These are phyloP conservation scores for Trachelus iudaicus DNA, from an alignment of 2,888 invertebrate species.

Conservation along the genomic window DNA sequence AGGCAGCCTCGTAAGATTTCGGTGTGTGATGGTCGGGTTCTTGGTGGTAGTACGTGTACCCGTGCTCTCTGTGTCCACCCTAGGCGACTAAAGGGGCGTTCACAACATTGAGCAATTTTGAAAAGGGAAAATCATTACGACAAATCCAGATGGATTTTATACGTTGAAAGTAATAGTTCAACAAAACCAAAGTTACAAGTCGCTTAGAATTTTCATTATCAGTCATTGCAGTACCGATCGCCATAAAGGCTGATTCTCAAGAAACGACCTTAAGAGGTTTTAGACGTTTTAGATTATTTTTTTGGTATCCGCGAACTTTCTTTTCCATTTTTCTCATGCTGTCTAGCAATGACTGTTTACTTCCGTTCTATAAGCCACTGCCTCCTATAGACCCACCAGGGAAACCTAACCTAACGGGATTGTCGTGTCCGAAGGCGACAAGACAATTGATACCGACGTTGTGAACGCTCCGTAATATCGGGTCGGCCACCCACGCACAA, in stretches of 20 bases:
- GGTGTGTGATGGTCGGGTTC: slow-evolving; percentile 50
- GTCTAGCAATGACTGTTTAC: neutral
- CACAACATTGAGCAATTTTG: slow-evolving; percentile 11
- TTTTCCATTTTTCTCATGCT: neutral
- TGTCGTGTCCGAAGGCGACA: neutral
- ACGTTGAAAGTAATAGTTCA: neutral
- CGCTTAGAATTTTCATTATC: neutral
- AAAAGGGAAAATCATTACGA: neutral
- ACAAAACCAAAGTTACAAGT: neutral
- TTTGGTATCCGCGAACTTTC: neutral
- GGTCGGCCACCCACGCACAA: slow-evolving; percentile 57
- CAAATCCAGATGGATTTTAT: neutral
- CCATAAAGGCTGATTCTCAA: neutral
- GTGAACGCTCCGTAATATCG: slow-evolving; percentile 52
- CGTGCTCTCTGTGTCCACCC: neutral
- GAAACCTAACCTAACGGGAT: neutral
- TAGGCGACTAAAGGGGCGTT: slow-evolving; percentile 21
- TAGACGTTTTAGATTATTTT: neutral
- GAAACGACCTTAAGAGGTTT: neutral
- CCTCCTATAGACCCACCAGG: neutral
- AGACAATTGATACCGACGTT: slow-evolving; percentile 19
- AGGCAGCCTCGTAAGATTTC: slow-evolving; percentile 59
- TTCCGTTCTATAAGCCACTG: neutral
- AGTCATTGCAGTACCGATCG: neutral
- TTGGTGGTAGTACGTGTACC: neutral